Evolutionary conservation across 2,113 vertebrate genomes (phyloP), one percentile per base, ranked within the genome.

Genomic region (Heterotis niloticus): DNA sequence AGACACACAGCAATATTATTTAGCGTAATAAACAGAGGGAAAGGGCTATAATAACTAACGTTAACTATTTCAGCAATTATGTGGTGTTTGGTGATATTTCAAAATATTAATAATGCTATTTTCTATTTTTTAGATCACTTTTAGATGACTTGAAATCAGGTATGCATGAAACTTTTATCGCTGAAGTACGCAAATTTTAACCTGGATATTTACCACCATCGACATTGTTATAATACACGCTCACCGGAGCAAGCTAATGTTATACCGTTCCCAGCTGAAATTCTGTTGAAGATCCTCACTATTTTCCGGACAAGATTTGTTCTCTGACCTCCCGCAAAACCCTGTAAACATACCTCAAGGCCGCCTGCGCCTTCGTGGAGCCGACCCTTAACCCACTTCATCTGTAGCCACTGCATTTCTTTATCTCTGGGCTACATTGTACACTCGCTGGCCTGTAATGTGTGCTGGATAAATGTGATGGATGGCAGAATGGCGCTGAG

Each of bases 301-400:
- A 28, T 44, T 75, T 75, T 62, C 67, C 59, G 28, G 59, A 18
- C 59, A 26, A 34, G 74, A 75, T 75, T 64, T 64, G 62, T 17
- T 62, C 28, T 9, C 4, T 34, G 57, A 64, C 59, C 74, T 75
- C 14, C 60, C 60, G 20, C 23, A 20, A 66, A 66, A 20, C 64
- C 23, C 23, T 66, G 23, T 11, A 20, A 62, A 20, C 59, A 62
- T 62, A 62, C 59, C 59, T 62, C 59, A 62, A 62, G 64, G 64
- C 64, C 12, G 23, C 3, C 18, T n/a, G 23, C 23, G 20, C 18
- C 17, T 75, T 57, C 29, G 18, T 34, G 24, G n/a, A 69, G 16
- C 24, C 14, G 26, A 69, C 67, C 67, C 29, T 69, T 69, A 29
- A 34, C 18, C 74, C 14, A 11, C 56, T 34, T 75, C 62, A 60